A percentile compares a stretch with the other conserved stretches of the same genome.
Evolutionary conservation across 2,113 vertebrate species (phyloP).

Genomic region (Geococcyx californianus): DNA sequence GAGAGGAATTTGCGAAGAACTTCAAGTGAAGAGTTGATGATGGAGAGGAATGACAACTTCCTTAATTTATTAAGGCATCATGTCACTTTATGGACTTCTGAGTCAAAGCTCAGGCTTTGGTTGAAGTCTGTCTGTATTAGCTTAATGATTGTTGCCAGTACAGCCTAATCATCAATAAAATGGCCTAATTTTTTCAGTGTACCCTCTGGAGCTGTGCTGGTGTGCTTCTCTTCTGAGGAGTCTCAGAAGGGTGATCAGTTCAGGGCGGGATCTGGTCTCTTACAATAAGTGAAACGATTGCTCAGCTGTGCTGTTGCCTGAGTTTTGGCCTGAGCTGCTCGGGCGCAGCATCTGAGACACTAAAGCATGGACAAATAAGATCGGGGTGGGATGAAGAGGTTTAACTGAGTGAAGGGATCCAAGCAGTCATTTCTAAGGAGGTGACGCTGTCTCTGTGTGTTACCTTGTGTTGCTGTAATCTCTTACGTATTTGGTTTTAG

Average conservation of each 20-base stretch:
- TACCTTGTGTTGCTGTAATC: neutral
- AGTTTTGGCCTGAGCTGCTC: neutral
- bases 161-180: slow-evolving; percentile 66
- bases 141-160: neutral
- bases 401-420: neutral
- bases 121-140: slow-evolving; percentile 11
- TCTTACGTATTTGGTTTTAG: neutral
- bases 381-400: neutral
- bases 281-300: fast-evolving
- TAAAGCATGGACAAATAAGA: neutral
- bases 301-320: neutral
- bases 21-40: slow-evolving; percentile 81
- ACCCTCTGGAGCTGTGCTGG: neutral
- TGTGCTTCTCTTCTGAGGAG: neutral
- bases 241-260: neutral
- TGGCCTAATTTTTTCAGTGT: slow-evolving; percentile 58
- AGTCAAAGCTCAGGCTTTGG: slow-evolving; percentile 5
- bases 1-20: slow-evolving; percentile 91
- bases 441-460: neutral
- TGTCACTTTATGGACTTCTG: slow-evolving; percentile 60
- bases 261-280: neutral
- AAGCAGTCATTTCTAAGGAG: neutral
- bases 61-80: slow-evolving; percentile 79
- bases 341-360: neutral
- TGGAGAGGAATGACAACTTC: neutral